Conservation (phyloP, 2,797 vertebrate species). For the Lindbergichthys nudifrons region DNA sequence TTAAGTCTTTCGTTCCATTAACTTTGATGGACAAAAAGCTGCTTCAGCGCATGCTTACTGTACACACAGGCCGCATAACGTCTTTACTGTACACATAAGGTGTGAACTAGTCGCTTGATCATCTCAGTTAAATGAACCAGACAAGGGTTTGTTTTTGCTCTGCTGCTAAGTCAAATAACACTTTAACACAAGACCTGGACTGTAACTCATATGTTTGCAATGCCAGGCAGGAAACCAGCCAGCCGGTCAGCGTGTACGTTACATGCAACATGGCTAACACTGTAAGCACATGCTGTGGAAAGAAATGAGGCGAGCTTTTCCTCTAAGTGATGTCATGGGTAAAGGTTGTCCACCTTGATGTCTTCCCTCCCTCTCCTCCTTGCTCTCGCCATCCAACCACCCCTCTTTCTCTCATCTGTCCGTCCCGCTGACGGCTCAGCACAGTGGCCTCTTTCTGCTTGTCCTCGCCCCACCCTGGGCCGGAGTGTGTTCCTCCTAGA, state of each 20-base stretch:
- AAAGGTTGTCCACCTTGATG: conserved; percentile 46
- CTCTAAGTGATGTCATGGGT: conserved; percentile 78
- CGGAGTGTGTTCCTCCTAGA: conserved; percentile 70
- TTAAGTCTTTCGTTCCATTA: conserved; percentile 42
- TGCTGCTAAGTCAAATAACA: conserved; percentile 52
- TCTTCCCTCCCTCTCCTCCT: conserved; percentile 26
- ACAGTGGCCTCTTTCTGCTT: conserved; percentile 79
- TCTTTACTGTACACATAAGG: conserved; percentile 37
- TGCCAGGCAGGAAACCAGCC: conserved; percentile 45
- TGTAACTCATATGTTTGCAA: conserved; percentile 20
- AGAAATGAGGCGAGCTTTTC: conserved; percentile 28
- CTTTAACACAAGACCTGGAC: conserved; percentile 39
- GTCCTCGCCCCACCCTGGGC: conserved; percentile 64
- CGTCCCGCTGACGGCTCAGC: conserved; percentile 59
- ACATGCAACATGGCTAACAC: conserved; percentile 42
- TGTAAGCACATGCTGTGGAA: conserved; percentile 37
- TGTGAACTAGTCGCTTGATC: conserved; percentile 48
- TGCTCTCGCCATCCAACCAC: conserved; percentile 32
- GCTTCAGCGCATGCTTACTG: conserved; percentile 39
- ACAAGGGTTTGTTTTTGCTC: conserved; percentile 61
- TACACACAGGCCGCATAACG: conserved; percentile 36
- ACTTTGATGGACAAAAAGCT: conserved; percentile 33
- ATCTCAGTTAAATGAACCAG: conserved; percentile 54
- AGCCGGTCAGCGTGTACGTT: conserved; percentile 37
- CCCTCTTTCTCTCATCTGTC: conserved; percentile 47